Conservation (phyloP, 2,888 invertebrate species). For the Drosophila anomalipes region DNA sequence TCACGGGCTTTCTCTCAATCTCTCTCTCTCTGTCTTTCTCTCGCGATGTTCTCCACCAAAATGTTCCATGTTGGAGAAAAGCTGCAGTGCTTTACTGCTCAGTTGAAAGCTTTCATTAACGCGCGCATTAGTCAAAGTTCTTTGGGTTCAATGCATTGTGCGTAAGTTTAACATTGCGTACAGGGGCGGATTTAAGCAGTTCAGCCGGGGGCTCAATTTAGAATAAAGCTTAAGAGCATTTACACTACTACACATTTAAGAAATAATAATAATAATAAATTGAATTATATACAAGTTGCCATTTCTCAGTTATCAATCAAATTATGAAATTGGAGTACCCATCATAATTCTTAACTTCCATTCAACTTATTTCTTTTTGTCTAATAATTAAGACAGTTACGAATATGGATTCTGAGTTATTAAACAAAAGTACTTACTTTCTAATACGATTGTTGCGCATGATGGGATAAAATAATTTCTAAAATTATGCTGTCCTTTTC, state of each 20-base stretch:
- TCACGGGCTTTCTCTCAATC: constrained; percentile 19
- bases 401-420: neutral
- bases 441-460: neutral
- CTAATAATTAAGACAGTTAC: neutral
- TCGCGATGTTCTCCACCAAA: constrained; percentile 22
- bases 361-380: neutral
- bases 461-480: neutral
- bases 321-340: neutral
- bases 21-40: constrained; percentile 12
- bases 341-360: neutral
- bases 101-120: constrained; percentile 53
- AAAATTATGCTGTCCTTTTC: neutral
- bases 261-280: neutral
- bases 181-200: constrained; percentile 46
- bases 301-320: neutral
- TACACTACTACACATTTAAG: neutral
- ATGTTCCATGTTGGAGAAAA: constrained; percentile 60
- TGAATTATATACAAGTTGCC: neutral
- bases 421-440: neutral
- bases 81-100: constrained; percentile 34
- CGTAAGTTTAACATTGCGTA: constrained; percentile 26
- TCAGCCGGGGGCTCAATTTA: neutral
- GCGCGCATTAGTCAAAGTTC: constrained; percentile 16
- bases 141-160: constrained; percentile 70
- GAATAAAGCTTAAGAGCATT: neutral